Percentiles rank a stretch among this genome's conserved stretches.
These are phyloP conservation scores for Pterocles orientalis DNA, from an alignment of 2,113 vertebrate genomes.

Conservation along the genomic window DNA sequence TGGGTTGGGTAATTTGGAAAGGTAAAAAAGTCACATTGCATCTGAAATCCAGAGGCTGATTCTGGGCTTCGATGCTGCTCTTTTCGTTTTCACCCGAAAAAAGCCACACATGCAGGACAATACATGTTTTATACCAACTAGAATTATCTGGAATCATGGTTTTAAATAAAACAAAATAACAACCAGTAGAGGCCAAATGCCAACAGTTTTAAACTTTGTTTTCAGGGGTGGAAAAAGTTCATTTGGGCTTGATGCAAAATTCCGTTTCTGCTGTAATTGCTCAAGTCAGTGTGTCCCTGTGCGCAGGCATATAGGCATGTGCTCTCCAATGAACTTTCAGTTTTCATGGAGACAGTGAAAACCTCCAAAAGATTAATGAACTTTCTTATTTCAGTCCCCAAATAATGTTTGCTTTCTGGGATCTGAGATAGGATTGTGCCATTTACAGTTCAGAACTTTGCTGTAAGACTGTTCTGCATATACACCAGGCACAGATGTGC, in stretches of 20 bases:
- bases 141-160: not conserved
- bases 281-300: not conserved
- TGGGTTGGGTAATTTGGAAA: not conserved
- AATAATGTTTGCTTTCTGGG: not conserved
- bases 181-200: not conserved
- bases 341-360: not conserved
- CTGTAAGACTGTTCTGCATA: not conserved
- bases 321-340: not conserved
- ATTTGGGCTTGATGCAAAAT: not conserved
- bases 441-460: not conserved
- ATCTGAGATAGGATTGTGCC: not conserved
- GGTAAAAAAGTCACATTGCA: not conserved
- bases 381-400: not conserved
- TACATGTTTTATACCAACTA: not conserved
- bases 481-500: not conserved
- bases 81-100: not conserved
- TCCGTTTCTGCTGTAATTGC: not conserved
- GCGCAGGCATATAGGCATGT: not conserved
- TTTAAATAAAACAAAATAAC: not conserved
- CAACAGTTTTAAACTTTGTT: not conserved
- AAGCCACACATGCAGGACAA: not conserved
- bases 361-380: not conserved
- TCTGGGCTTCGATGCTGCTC: not conserved
- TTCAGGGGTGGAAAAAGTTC: not conserved
- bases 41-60: not conserved